These are phyloP conservation scores for Cirrhinus molitorella DNA, from an alignment of 2,797 vertebrate genomes.

Conservation along the genomic window DNA sequence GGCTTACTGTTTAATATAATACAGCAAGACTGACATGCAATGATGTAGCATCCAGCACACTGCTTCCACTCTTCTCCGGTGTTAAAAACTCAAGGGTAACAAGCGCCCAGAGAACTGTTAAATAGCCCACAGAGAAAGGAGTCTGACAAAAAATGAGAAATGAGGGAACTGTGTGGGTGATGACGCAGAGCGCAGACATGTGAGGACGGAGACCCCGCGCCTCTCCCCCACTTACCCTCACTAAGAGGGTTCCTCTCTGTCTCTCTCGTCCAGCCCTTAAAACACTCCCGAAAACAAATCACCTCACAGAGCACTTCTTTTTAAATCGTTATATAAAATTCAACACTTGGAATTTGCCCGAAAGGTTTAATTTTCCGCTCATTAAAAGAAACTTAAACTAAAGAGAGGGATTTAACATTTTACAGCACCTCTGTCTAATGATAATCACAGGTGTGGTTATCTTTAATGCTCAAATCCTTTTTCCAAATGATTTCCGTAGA, in stretches of 20 bases:
- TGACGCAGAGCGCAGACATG: conserved; percentile 27
- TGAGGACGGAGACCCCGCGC: background rate
- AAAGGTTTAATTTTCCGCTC: conserved; percentile 61
- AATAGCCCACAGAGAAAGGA: background rate
- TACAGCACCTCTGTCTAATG: conserved; percentile 59
- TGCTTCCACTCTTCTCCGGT: background rate
- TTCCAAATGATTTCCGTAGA: conserved; percentile 57
- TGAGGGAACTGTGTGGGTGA: conserved; percentile 33
- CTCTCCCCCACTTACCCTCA: conserved; percentile 17
- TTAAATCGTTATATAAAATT: conserved; percentile 49
- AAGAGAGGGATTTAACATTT: conserved; percentile 51
- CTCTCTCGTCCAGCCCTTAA: conserved; percentile 20
- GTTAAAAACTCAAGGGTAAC: conserved; percentile 11
- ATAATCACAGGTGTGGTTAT: conserved; percentile 63
- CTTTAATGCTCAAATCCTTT: conserved; percentile 55
- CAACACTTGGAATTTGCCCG: conserved; percentile 50
- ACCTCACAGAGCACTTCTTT: conserved; percentile 45
- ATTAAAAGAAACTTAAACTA: conserved; percentile 61
- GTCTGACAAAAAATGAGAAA: conserved; percentile 20
- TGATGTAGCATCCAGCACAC: background rate
- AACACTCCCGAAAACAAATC: conserved; percentile 43
- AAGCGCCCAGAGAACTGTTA: background rate
- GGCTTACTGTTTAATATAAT: background rate
- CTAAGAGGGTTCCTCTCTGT: background rate
- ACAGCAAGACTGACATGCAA: background rate